phyloP scores from a whole-genome alignment of 1,140 invertebrate species.

The Cydia fagiglandana region DNA sequence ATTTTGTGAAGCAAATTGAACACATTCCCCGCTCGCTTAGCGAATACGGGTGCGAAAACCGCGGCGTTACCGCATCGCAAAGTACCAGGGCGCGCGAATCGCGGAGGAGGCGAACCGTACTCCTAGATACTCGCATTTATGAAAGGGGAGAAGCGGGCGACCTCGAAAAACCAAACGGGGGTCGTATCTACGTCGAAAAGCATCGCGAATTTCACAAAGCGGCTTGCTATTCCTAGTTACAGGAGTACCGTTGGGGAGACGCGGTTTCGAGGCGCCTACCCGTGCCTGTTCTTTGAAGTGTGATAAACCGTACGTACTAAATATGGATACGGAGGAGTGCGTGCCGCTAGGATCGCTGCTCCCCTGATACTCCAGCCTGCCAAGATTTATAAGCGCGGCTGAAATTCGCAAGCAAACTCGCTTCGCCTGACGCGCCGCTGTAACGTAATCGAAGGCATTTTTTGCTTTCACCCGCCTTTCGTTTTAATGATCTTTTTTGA shows the following conservation, averaged over 20 bases:
- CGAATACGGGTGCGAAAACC: constrained; percentile 53
- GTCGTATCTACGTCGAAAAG: constrained; percentile 54
- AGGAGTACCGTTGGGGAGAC: constrained; percentile 53
- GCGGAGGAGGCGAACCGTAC: constrained; percentile 42
- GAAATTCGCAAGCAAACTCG: constrained; percentile 42
- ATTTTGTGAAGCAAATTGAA: constrained; percentile 17
- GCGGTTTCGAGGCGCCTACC: constrained; percentile 55
- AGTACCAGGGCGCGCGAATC: constrained; percentile 51
- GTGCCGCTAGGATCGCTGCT: constrained; percentile 46
- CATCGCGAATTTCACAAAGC: constrained; percentile 73
- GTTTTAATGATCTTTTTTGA: constrained; percentile 22
- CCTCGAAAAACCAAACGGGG: constrained; percentile 71
- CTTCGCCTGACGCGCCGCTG: not conserved
- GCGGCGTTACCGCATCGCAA: constrained; percentile 40
- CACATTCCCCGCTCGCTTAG: constrained; percentile 36
- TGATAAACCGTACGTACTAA: constrained; percentile 60
- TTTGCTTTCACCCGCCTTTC: not conserved
- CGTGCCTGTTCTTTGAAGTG: constrained; percentile 60
- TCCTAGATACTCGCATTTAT: constrained; percentile 53
- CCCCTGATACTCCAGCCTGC: constrained; percentile 36
- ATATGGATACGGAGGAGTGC: constrained; percentile 52
- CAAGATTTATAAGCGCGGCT: constrained; percentile 51
- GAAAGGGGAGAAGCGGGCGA: constrained; percentile 52
- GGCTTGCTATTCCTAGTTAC: constrained; percentile 70
- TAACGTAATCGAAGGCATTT: constrained; percentile 16